Evolutionary conservation across 2,113 vertebrate genomes (phyloP).

Genomic region (Acinonyx jubatus): DNA sequence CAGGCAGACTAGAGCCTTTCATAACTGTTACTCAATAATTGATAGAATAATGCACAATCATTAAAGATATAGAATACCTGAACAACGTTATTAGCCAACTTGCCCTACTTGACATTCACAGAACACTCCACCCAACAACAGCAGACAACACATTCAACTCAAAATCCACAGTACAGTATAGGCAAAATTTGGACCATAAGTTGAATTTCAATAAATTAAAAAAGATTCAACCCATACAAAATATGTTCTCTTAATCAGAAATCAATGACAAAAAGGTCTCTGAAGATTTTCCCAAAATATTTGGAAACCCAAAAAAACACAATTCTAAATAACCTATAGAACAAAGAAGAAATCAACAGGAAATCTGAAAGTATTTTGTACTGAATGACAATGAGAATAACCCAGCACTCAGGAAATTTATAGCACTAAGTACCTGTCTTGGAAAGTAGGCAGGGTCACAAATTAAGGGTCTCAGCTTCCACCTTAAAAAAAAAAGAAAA

Average conservation of each 20-base stretch:
- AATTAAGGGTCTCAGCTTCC: neutral
- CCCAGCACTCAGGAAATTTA: neutral
- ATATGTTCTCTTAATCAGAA: neutral
- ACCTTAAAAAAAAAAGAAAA: neutral
- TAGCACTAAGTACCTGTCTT: neutral
- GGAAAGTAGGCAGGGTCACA: neutral
- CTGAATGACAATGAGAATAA: neutral
- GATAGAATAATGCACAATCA: neutral
- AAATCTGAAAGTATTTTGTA: neutral
- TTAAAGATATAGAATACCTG: neutral
- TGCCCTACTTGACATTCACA: neutral
- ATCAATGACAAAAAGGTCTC: neutral
- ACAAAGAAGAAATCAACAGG: neutral
- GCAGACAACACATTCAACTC: neutral
- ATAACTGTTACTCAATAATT: neutral
- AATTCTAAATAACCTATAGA: neutral
- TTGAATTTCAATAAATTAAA: neutral
- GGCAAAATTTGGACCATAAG: neutral
- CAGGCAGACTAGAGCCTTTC: neutral
- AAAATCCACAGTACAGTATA: neutral
- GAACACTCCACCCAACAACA: neutral
- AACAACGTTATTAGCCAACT: neutral
- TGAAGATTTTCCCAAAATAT: neutral
- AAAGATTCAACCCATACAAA: neutral
- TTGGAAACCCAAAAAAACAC: neutral